Base-by-base conservation (phyloP, 2,113 vertebrate genomes). In the Tragelaphus imberbis region DNA sequence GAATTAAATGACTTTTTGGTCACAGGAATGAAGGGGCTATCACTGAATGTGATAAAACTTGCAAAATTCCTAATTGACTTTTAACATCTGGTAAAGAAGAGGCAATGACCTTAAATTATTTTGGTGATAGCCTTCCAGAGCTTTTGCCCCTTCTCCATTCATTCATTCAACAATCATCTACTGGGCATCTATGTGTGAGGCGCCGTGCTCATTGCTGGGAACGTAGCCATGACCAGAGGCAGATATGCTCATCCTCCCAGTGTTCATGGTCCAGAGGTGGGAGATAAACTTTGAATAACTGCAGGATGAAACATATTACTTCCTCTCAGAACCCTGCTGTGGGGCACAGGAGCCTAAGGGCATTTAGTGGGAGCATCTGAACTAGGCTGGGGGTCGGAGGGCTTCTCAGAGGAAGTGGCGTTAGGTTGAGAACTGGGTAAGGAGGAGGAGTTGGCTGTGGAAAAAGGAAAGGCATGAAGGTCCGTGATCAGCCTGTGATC, bases 41-140 rank as follows among this genome's bases (percentile, higher is more conserved):
- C 59, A 88, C 28, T 65, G n/a, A 63, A 90, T 55, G 40, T 55
- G 84, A 92, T 13, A 88, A 44, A 53, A 87, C 91, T 49, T 90
- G 79, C 92, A 61, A 56, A 94, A 96, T 71, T 97, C 97, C 6
- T 21, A 63, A n/a, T 19, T 28, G 85, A 25, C 21, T 65, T 75
- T 9, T 49, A 55, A 25, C 14, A 4, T 30, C 82, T 84, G 1
- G 30, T 30, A 1, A 10, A 16, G 40, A 88, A 58, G 49, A 51
- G 47, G 36, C 9, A 2, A 1, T 28, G 55, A 53, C 25, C 11
- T 25, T 17, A 23, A 28, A 47, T 17, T 16, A 19, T 16, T 68
- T 47, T 1, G 7, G 87, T 36, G 47, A 55, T 28, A 28, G 80
- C 53, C 28, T 14, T 87, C 91, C 17, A 47, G 90, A 59, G 47